Evolutionary conservation across 2,888 invertebrate genomes (phyloP), one percentile per base, ranked within the genome.

Genomic region (Heliconius aoede): DNA sequence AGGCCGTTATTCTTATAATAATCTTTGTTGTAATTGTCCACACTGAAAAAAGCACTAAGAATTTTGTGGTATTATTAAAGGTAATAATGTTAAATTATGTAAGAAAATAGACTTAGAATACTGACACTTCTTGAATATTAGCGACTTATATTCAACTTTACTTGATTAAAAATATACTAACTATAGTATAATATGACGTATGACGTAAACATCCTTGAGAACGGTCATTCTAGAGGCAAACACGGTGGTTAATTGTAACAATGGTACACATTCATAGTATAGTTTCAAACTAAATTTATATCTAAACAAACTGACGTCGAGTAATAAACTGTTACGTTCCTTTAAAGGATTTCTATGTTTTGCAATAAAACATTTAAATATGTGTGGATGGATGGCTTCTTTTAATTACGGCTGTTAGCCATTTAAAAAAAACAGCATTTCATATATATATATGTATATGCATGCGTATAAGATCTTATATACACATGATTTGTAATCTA

Each of bases 151-250:
- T n/a, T n/a, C n/a, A 21, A 46, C 18, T 46, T 18, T 7, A 46
- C 5, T 62, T 64, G 11, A 26, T 40, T 26, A 60, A 32, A 36
- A 72, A 77, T 77, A 61, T 15, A 64, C 58, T 40, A 7, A n/a
- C 21, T n/a, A 74, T 76, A 68, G 60, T 18, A 64, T 32, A 61
- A 58, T 40, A 77, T 80, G 82, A 83, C n/a, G n/a, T n/a, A n/a
- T 86, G 86, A 87, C 82, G 86, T 83, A 85, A 87, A 86, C 80
- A 87, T 86, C 90, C 90, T 90, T 90, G 90, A 88, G 80, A 83
- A 74, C 80, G 85, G 85, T 85, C 85, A 85, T 80, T 82, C 77
- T 79, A 67, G 80, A 74, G 76, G 77, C 74, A 67, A 79, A 83
- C 83, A 86, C 80, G 86, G 83, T 84, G 80, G 76, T 78, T 81